Conservation (phyloP, 2,113 vertebrate species). For the Rutilus rutilus region DNA sequence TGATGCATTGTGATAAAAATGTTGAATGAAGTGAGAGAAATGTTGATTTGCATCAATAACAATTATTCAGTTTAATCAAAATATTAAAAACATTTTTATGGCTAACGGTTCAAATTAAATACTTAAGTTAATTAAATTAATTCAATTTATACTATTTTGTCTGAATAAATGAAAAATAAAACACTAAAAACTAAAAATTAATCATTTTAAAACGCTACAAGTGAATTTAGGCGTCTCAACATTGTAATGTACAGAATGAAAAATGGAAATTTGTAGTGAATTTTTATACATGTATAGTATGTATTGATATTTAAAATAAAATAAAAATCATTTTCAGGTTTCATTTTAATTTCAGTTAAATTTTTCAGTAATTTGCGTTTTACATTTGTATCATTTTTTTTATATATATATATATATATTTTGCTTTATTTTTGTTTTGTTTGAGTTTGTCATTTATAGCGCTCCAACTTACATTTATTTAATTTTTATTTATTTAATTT, state of each 20-base stretch:
- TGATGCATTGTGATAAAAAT: neutral
- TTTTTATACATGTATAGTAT: neutral
- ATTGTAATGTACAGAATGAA: neutral
- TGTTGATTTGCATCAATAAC: neutral
- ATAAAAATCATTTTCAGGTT: neutral
- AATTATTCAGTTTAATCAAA: neutral
- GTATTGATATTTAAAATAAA: neutral
- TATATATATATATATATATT: no score
- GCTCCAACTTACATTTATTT: neutral
- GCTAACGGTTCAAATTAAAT: no score
- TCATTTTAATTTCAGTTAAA: neutral
- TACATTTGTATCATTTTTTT: neutral
- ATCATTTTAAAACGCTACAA: neutral
- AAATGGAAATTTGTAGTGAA: neutral
- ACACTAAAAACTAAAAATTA: neutral
- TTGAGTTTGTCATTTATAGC: no score
- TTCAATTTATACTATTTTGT: neutral
- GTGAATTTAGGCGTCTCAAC: neutral
- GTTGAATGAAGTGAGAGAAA: neutral
- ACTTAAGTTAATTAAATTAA: no score
- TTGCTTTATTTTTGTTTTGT: neutral
- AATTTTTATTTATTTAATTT: neutral
- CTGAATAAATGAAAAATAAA: neutral
- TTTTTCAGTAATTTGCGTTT: neutral
- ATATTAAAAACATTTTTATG: neutral